phyloP scores from a whole-genome alignment of 2,888 invertebrate genomes.

The Tenthredo amoena region DNA sequence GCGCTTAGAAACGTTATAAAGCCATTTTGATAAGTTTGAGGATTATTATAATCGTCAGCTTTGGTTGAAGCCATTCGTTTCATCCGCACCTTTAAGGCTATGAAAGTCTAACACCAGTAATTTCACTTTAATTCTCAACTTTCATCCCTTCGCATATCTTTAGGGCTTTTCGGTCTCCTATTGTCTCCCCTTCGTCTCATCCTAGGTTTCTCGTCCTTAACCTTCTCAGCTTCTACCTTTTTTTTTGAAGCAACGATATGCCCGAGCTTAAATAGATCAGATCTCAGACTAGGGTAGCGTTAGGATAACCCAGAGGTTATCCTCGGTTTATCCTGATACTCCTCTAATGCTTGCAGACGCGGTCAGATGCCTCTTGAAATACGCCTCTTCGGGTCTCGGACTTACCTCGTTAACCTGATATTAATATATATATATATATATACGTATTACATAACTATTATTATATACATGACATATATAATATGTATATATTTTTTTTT shows the following conservation, averaged over 20 bases:
- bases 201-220: not conserved
- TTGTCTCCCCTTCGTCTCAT: not conserved
- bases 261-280: not conserved
- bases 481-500: too few species aligned
- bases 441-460: not conserved
- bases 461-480: not conserved
- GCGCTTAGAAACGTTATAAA: not conserved
- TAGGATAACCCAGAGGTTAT: not conserved
- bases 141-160: not conserved
- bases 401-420: not conserved
- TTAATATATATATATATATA: not conserved
- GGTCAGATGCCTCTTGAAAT: not conserved
- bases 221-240: not conserved
- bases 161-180: not conserved
- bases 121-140: conserved; percentile 1
- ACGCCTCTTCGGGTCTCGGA: not conserved
- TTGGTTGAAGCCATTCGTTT: not conserved
- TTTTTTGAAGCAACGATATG: not conserved
- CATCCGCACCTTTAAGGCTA: not conserved
- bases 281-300: not conserved
- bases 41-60: conserved; percentile 3
- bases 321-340: conserved; percentile 22
- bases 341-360: not conserved
- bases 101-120: conserved; percentile 1
- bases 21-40: conserved; percentile 14